phyloP scores from a whole-genome alignment of 2,113 vertebrate genomes.

The Oreochromis tanganicae region DNA sequence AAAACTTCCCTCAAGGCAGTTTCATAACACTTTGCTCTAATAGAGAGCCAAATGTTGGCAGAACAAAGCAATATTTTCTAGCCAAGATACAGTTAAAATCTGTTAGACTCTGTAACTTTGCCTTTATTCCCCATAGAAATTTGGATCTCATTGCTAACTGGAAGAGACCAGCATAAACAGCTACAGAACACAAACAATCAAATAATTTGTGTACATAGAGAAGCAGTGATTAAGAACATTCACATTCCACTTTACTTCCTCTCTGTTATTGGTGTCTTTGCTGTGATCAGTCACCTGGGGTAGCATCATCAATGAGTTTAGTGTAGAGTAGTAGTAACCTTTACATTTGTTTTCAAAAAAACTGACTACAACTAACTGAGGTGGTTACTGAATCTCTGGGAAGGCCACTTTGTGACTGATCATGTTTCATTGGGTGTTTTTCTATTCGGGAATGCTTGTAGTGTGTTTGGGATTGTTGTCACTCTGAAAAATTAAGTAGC shows the following conservation, averaged over 20 bases:
- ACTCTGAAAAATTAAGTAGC: neutral
- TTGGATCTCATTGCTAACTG: neutral
- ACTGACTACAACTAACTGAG: neutral
- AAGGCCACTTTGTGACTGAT: neutral
- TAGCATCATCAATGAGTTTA: neutral
- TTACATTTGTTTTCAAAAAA: neutral
- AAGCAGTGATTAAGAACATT: neutral
- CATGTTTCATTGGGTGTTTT: neutral
- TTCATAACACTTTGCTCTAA: neutral
- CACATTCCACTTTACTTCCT: neutral
- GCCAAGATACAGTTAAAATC: neutral
- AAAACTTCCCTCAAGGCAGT: neutral
- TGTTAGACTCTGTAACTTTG: neutral
- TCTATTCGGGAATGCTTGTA: neutral
- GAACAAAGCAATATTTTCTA: neutral
- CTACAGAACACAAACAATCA: neutral
- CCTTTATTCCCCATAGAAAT: neutral
- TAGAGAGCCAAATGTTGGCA: neutral
- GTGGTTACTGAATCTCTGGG: neutral
- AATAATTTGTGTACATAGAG: neutral
- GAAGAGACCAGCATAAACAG: neutral
- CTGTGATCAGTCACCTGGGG: neutral
- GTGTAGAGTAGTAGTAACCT: neutral
- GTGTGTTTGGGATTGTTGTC: neutral
- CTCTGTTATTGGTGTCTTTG: neutral